phyloP scores from a whole-genome alignment of 2,113 vertebrate species.

The Spheniscus mendiculus region DNA sequence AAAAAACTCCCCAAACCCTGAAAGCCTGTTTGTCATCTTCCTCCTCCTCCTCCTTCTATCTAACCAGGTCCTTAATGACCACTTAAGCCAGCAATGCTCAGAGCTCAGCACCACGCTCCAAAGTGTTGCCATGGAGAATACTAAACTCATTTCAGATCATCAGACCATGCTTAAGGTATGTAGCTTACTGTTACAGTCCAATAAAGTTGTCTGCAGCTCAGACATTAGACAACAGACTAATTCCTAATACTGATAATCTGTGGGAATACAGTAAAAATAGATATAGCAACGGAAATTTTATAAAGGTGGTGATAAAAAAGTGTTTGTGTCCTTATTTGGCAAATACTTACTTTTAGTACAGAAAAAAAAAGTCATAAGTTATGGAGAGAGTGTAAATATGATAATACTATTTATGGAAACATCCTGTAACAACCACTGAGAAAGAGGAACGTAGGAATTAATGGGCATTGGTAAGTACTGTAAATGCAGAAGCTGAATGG shows the following conservation, averaged over 20 bases:
- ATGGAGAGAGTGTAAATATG: neutral
- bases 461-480: neutral
- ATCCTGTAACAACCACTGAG: neutral
- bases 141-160: conserved; percentile 61
- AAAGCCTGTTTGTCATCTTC: neutral
- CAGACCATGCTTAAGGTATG: conserved; percentile 68
- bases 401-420: neutral
- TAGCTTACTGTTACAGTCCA: neutral
- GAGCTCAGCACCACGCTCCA: conserved; percentile 66
- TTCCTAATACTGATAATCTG: neutral
- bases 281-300: neutral
- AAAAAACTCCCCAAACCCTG: neutral
- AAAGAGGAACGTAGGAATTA: neutral
- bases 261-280: neutral
- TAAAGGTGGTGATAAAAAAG: neutral
- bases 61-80: conserved; percentile 69
- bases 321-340: neutral
- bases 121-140: conserved; percentile 64
- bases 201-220: neutral
- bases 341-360: neutral
- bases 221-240: neutral
- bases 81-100: conserved; percentile 68
- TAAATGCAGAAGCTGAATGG: neutral
- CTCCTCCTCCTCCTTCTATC: neutral
- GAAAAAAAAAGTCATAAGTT: neutral